phyloP scores from a whole-genome alignment of 1,140 invertebrate species.

The Anastrepha obliqua region DNA sequence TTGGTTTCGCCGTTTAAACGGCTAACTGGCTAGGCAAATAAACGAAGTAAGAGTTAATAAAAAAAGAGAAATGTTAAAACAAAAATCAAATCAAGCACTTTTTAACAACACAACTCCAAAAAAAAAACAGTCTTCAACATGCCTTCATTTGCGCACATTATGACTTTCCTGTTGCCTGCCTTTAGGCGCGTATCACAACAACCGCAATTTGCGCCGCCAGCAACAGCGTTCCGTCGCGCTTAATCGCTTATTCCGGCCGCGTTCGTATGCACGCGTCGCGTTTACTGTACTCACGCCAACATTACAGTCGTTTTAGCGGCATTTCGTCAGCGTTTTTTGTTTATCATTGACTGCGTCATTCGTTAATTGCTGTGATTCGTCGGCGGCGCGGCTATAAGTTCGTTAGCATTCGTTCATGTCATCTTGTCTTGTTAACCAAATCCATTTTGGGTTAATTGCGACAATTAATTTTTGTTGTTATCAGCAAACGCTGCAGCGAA shows the following conservation, averaged over 20 bases:
- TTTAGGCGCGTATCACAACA: slow-evolving; percentile 28
- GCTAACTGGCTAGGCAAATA: not conserved
- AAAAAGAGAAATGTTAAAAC: not conserved
- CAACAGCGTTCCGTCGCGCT: not conserved
- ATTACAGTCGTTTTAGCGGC: slow-evolving; percentile 13
- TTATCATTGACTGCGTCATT: not conserved
- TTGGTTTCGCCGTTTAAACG: not conserved
- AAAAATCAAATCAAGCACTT: not conserved
- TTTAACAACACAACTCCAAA: not conserved
- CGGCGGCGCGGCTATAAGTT: not conserved
- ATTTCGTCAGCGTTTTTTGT: slow-evolving; percentile 3
- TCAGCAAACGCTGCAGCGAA: not conserved
- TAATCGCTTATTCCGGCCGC: not conserved
- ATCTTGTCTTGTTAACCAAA: slow-evolving; percentile 28
- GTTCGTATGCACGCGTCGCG: not conserved
- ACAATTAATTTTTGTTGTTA: slow-evolving; percentile 53
- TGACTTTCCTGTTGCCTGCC: slow-evolving; percentile 24
- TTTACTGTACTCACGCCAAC: not conserved
- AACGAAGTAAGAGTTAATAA: not conserved
- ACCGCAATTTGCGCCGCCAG: not conserved
- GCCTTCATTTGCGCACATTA: not conserved
- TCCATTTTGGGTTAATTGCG: slow-evolving; percentile 46
- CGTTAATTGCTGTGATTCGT: slow-evolving; percentile 24
- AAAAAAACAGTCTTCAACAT: not conserved
- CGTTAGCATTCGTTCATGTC: not conserved